A percentile compares a stretch with the other conserved stretches of the same genome.
phyloP scores from a whole-genome alignment of 2,888 invertebrate species.

The Griposia aprilina region DNA sequence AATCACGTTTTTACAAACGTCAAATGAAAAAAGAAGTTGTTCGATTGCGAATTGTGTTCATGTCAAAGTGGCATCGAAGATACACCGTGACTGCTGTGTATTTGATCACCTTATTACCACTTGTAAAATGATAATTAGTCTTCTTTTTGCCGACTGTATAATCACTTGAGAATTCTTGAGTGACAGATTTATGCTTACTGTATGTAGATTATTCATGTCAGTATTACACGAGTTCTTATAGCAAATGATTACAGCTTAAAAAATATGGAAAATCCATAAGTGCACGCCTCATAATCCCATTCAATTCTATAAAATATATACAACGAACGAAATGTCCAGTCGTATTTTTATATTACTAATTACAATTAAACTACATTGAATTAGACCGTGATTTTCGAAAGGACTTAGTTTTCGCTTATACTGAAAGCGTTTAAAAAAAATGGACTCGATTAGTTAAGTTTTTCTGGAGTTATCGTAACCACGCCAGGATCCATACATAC shows the following conservation, averaged over 20 bases:
- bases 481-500: too few species aligned
- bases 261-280: too few species aligned
- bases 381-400: too few species aligned
- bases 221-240: not conserved
- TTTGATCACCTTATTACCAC: slow-evolving; percentile 27
- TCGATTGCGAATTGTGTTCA: slow-evolving; percentile 79
- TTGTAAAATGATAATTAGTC: slow-evolving; percentile 48
- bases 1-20: slow-evolving; percentile 78
- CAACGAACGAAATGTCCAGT: too few species aligned
- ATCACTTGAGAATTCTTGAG: slow-evolving; percentile 23
- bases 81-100: slow-evolving; percentile 59
- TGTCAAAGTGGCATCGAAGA: slow-evolving; percentile 71
- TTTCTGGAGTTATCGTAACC: too few species aligned
- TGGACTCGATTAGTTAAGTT: too few species aligned
- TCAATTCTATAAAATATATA: too few species aligned
- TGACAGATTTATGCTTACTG: slow-evolving; percentile 38
- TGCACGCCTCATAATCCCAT: too few species aligned
- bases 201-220: slow-evolving; percentile 12
- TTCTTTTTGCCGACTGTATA: slow-evolving; percentile 22
- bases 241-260: not conserved
- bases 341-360: too few species aligned
- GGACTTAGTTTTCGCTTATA: too few species aligned
- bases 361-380: too few species aligned
- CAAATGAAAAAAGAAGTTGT: slow-evolving; percentile 69
- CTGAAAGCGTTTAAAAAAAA: too few species aligned